Evolutionary conservation across 2,113 vertebrate genomes (phyloP).

Genomic region (Cochlearius cochlearius): DNA sequence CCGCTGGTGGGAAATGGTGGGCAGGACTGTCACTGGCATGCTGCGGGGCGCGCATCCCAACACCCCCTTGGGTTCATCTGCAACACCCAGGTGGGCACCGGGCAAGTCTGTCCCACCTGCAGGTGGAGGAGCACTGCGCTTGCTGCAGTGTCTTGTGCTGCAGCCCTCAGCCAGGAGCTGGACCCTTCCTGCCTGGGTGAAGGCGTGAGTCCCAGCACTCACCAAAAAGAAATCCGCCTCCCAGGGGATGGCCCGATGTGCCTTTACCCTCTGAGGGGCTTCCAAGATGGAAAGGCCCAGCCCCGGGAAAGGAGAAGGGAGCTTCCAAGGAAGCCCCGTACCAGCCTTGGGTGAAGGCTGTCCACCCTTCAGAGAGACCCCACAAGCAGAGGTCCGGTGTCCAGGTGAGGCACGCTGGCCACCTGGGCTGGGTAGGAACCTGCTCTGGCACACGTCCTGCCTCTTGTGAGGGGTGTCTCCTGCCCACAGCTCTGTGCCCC

Average conservation of each 20-base stretch:
- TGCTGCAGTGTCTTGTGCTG: background rate
- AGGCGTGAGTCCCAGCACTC: background rate
- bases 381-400: background rate
- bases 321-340: background rate
- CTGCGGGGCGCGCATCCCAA: accelerated
- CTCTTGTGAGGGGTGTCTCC: background rate
- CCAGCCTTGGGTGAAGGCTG: accelerated
- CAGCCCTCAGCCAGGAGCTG: background rate
- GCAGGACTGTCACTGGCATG: background rate
- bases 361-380: background rate
- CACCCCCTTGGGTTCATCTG: background rate
- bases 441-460: accelerated
- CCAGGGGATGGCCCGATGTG: accelerated
- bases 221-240: background rate
- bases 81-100: accelerated
- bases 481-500: accelerated
- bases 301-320: background rate
- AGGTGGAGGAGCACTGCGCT: background rate
- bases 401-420: background rate
- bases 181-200: background rate
- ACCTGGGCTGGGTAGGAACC: background rate
- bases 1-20: accelerated
- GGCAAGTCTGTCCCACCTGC: background rate
- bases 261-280: background rate
- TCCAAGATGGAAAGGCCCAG: background rate